Evolutionary conservation across 2,888 invertebrate genomes (phyloP), one percentile per base, ranked within the genome.

Genomic region (Drosophila diplacantha): DNA sequence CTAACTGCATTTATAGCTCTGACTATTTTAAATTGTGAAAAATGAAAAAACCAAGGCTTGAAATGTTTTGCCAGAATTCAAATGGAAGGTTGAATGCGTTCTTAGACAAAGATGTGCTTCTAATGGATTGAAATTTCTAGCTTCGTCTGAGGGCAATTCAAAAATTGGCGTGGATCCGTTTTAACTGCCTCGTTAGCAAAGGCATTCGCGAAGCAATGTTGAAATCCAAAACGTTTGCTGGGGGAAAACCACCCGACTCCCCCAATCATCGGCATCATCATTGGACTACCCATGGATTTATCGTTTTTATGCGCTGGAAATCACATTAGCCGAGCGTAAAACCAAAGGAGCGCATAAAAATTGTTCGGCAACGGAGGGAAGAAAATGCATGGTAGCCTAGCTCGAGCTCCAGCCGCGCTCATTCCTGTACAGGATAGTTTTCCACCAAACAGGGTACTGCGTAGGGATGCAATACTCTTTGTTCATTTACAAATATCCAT

Each of bases 301-400:
- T 77, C 79, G 77, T 65, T 78, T 83, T 83, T 78, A 83, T 81
- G 70, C 83, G 81, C 73, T 78, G 75, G 32, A 83, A 81, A 77
- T 77, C 83, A 83, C 77, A 83, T 77, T 81, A 83, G 83, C 63
- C 70, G 55, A 62, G 70, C 79, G 79, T 72, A 78, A 81, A 81
- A 78, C 75, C 81, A 83, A 81, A 69, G 81, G 75, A 83, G 63
- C 72, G 79, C 70, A 70, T 64, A 57, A 69, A 81, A 77, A 69
- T 59, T 57, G 49, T 31, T 57, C 34, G 52, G 52, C 64, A 52
- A 20, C 41, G 20, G 41, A 16, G 22, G 39, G 38, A 49, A 44
- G 44, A 59, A 71, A 79, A 73, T 79, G 73, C 62, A 75, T 38
- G 53, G 58, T 12, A n/a, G 41, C 60, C 18, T 22, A n/a, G 39